phyloP scores from a whole-genome alignment of 2,888 invertebrate genomes.

The Nebria brevicollis region DNA sequence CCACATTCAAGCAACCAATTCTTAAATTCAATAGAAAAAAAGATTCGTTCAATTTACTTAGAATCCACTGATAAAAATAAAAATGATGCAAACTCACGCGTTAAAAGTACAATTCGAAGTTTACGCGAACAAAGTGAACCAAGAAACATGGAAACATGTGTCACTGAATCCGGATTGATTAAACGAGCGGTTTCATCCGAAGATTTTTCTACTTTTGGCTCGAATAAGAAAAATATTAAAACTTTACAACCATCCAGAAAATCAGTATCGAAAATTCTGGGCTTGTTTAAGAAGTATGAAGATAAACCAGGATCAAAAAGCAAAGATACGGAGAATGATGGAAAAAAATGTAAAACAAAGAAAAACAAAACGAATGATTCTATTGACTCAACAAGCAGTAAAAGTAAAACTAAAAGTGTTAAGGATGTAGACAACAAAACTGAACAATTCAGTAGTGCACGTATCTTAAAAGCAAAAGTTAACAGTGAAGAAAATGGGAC shows the following conservation, averaged over 20 bases:
- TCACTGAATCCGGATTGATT: slow-evolving; percentile 74
- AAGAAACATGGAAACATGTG: slow-evolving; percentile 61
- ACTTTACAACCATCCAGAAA: slow-evolving; percentile 70
- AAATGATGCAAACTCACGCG: slow-evolving; percentile 61
- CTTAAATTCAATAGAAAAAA: slow-evolving; percentile 80
- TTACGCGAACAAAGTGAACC: slow-evolving; percentile 76
- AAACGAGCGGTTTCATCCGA: slow-evolving; percentile 79
- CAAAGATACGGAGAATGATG: slow-evolving; percentile 54
- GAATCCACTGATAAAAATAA: slow-evolving; percentile 61
- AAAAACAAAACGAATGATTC: slow-evolving; percentile 50
- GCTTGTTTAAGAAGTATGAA: slow-evolving; percentile 80
- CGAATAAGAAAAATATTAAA: slow-evolving; percentile 52
- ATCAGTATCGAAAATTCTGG: slow-evolving; percentile 79
- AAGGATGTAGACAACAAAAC: slow-evolving; percentile 22
- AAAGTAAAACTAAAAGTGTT: slow-evolving; percentile 52
- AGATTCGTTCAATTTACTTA: slow-evolving; percentile 65
- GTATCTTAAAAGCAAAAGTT: slow-evolving; percentile 20
- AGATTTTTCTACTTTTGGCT: slow-evolving; percentile 68
- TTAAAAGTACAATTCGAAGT: slow-evolving; percentile 68
- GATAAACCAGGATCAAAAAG: slow-evolving; percentile 64
- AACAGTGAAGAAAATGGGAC: not conserved
- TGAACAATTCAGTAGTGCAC: slow-evolving; percentile 39
- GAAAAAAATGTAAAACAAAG: slow-evolving; percentile 50
- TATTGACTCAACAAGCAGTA: slow-evolving; percentile 47
- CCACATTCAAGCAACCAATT: slow-evolving; percentile 63